Percentiles rank a stretch among this genome's conserved stretches.
phyloP scores from a whole-genome alignment of 2,113 vertebrate species.

The Rhombomys opimus region DNA sequence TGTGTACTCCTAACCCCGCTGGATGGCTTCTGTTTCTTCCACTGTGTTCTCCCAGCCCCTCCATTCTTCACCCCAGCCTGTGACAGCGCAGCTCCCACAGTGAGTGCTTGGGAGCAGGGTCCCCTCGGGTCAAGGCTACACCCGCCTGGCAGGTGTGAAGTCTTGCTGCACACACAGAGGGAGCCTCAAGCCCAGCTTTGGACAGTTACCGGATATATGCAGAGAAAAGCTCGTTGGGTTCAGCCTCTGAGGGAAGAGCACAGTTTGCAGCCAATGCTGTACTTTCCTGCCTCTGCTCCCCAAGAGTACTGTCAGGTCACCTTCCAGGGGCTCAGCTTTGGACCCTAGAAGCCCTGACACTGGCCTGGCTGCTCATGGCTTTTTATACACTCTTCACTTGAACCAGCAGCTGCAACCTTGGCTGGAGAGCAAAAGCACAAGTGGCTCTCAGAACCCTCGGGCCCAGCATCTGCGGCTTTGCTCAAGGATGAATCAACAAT shows the following conservation, averaged over 20 bases:
- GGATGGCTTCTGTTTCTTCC: not conserved
- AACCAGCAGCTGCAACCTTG: not conserved
- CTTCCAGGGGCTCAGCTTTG: not conserved
- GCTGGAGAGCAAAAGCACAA: not conserved
- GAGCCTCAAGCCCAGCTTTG: not conserved
- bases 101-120: not conserved
- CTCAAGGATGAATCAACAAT: not conserved
- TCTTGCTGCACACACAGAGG: not conserved
- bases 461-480: not conserved
- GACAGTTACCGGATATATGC: not conserved
- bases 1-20: not conserved
- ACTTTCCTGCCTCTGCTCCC: conserved; percentile 12
- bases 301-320: not conserved
- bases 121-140: not conserved
- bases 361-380: not conserved
- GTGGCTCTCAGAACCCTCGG: not conserved
- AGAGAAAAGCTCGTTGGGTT: not conserved
- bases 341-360: not conserved
- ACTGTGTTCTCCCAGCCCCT: not conserved
- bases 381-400: not conserved
- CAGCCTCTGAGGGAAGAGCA: not conserved
- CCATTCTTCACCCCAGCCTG: not conserved
- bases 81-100: too few species aligned
- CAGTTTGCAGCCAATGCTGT: not conserved
- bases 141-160: not conserved